phyloP scores from a whole-genome alignment of 2,797 vertebrate species.

The Cheracebus regulus region DNA sequence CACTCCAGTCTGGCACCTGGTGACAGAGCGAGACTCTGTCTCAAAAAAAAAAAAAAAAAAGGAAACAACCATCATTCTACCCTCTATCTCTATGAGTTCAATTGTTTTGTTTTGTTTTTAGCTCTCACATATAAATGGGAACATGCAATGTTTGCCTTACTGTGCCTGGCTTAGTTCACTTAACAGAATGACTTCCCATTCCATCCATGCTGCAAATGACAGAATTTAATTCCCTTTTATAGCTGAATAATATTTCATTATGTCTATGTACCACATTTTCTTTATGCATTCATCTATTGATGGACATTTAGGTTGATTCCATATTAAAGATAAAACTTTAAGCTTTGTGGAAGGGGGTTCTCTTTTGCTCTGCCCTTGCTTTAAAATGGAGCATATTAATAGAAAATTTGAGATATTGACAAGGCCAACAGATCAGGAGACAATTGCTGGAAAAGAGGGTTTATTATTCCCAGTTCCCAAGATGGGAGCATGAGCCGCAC shows the following conservation, averaged over 20 bases:
- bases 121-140: not conserved
- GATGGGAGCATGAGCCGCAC: accelerated
- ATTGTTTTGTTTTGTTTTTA: not conserved
- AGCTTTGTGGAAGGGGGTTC: not conserved
- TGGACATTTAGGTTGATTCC: not conserved
- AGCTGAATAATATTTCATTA: not conserved
- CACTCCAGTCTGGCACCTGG: no score
- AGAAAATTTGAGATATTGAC: not conserved
- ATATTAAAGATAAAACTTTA: not conserved
- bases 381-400: not conserved
- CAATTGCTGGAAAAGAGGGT: not conserved
- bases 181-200: not conserved
- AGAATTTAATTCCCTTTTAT: not conserved
- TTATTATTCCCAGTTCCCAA: not conserved
- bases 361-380: not conserved
- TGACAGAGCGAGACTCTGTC: no score
- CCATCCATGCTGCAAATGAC: not conserved
- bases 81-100: no score
- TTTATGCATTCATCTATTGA: not conserved
- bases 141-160: not conserved
- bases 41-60: no score
- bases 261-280: not conserved
- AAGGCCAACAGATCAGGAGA: no score
- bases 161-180: not conserved
- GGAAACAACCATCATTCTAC: not conserved